Base-by-base conservation (phyloP, 1,140 invertebrate species). In the Platyscapa corneri region DNA sequence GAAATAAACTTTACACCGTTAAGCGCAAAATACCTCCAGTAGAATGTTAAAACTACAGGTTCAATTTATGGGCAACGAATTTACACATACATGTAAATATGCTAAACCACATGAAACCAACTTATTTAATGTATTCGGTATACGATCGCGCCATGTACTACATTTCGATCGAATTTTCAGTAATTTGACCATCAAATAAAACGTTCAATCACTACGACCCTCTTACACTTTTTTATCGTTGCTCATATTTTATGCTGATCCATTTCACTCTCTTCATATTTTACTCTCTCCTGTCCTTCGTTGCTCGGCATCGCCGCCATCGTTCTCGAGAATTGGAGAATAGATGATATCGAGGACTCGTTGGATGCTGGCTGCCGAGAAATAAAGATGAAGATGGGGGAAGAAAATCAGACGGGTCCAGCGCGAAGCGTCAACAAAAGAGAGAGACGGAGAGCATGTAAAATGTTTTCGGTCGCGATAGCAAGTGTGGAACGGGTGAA, bases 321-420 rank as follows among this genome's bases (percentile, higher is more conserved):
- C 20, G 53, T 32, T 72, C 76, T 84, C 64, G 46, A 79, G 75
- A 34, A 34, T 53, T 12, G 30, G 56, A 53, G 46, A 20, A 64
- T 39, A 53, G 42, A 72, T 18, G 42, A 42, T 80, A 80, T 85
- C 67, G 83, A 85, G 83, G 67, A 81, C 53, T 53, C 77, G 80
- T 83, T 49, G 56, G 75, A 37, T 65, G 70, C 39, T 32, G 53
- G 53, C 70, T n/a, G 49, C 83, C 53, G 75, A 60, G 76, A 80
- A 83, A 86, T 78, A 76, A 81, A 83, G 82, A 86, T 56, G 65
- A 86, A 78, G 67, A 67, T 60, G 75, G 30, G 27, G 10, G 56
- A n/a, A 14, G 46, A 65, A 34, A 37, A 34, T 1, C 14, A 30
- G 16, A 6, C 70, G 37, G n/a, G 70, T 74, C 70, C 37, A 74